Base-by-base conservation (phyloP, 2,888 invertebrate species). In the Rhamnusium bicolor region DNA sequence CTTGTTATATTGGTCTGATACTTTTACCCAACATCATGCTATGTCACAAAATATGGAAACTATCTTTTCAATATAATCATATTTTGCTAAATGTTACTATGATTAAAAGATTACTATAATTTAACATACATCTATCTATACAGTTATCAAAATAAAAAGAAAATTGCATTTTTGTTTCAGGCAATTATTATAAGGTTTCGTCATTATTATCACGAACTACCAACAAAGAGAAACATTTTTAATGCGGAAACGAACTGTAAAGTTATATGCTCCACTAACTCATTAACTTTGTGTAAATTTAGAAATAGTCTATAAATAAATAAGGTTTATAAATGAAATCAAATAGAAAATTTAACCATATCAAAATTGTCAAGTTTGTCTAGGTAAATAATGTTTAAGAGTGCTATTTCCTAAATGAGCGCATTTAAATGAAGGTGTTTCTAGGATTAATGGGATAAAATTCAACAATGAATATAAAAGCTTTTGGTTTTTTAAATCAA, bases 201-300 rank as follows among this genome's bases (percentile, higher is more conserved):
- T 56, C 14, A 18, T 24, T 24, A 4, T 2, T 32, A 19, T 58
- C 58, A 32, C 32, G 58, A 58, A 16, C 32, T 18, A 18, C 58
- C 32, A 58, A 58, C 58, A 32, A 58, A 58, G 32, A 58, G 16
- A 29, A 58, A 12, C 0, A 29, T 32, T 54, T 56, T 56, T 56
- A 18, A 29, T 58, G 29, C 29, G 58, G 58, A 58, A 58, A 32
- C 24, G 32, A 58, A 58, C 24, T 58, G 19, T 19, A 58, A 16
- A 29, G 4, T 18, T 8, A 14, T 56, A 24, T 27, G 12, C n/a
- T 27, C 24, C 27, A 56, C 24, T 24, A 56, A 56, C 27, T 56
- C 24, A 14, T 27, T 56, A 27, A n/a, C 54, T 56, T n/a, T 27
- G 27, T n/a, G 7, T 27, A 27, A 56, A 56, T 27, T n/a, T n/a